phyloP scores from a whole-genome alignment of 2,888 invertebrate species.

The Sarcophaga caerulescens region DNA sequence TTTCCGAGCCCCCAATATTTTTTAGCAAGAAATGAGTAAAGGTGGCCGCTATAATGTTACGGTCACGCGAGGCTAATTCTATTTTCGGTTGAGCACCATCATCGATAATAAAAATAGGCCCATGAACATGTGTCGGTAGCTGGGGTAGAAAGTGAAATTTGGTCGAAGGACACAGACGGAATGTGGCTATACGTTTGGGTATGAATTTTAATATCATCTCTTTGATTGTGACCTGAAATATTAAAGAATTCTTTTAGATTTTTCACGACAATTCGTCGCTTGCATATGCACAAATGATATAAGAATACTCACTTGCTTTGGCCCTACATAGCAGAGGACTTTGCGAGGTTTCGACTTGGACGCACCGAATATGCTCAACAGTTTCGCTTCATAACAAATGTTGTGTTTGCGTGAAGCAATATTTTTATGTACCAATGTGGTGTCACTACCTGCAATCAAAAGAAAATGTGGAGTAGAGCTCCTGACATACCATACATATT shows the following conservation, averaged over 20 bases:
- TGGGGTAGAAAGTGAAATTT: constrained; percentile 87
- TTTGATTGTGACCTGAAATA: constrained; percentile 89
- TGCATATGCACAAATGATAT: neutral
- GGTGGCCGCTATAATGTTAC: constrained; percentile 95
- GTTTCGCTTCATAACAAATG: constrained; percentile 92
- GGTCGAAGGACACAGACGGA: constrained; percentile 95
- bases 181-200: constrained; percentile 94
- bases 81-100: constrained; percentile 95
- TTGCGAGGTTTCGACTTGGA: constrained; percentile 88
- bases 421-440: constrained; percentile 92
- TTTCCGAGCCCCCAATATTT: constrained; percentile 97
- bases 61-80: constrained; percentile 90
- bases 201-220: constrained; percentile 96
- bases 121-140: constrained; percentile 81
- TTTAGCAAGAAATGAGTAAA: constrained; percentile 95
- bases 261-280: constrained; percentile 60
- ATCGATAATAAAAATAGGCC: constrained; percentile 89
- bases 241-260: constrained; percentile 77
- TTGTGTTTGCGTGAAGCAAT: constrained; percentile 92
- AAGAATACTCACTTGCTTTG: constrained; percentile 86
- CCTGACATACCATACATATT: neutral
- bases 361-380: constrained; percentile 83
- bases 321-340: constrained; percentile 94
- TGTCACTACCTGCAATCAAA: constrained; percentile 85
- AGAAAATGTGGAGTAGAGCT: neutral